Evolutionary conservation across 2,113 vertebrate genomes (phyloP), one percentile per base, ranked within the genome.

Genomic region (Ammodytes marinus): DNA sequence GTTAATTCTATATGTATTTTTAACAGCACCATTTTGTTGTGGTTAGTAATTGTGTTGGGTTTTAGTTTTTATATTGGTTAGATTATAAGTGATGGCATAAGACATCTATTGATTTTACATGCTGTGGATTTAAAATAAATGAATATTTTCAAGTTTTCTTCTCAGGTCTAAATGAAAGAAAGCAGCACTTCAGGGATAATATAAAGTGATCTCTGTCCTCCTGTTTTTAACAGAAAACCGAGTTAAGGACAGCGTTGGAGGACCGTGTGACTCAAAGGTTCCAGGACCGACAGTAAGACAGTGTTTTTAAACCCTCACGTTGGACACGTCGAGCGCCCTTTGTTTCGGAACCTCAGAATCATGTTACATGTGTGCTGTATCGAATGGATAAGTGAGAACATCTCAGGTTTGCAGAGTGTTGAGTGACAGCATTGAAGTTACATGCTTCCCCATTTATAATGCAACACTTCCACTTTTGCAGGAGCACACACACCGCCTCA

Each of bases 201-300:
- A 60, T 2, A 27, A 77, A 50, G 17, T 42, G 2, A 66, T 6
- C 7, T 43, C 2, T n/a, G 9, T 40, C 37, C 0, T 75, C 11
- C 64, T 49, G 27, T 47, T 70, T 77, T 15, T 64, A 2, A 78
- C 86, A 97, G 95, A 82, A 77, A 78, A 92, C 80, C 17, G 88
- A 86, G 1, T 13, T 94, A 39, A 66, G 74, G 42, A 70, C 86
- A 63, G 74, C 74, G n/a, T 72, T 93, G 79, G 85, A 95, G 80
- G 92, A 92, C 47, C 80, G 74, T 90, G 40, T 85, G 77, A 86
- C 89, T 77, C 94, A 93, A 27, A 84, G 70, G 74, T 95, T 95
- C 80, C 94, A 95, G 91, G 92, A 91, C 71, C 85, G 88, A 50
- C 92, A 94, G 94, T 96, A 93, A 94, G 90, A 39, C 52, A 0